These are phyloP conservation scores for Xestobium rufovillosum DNA, from an alignment of 2,888 invertebrate species.

Conservation along the genomic window DNA sequence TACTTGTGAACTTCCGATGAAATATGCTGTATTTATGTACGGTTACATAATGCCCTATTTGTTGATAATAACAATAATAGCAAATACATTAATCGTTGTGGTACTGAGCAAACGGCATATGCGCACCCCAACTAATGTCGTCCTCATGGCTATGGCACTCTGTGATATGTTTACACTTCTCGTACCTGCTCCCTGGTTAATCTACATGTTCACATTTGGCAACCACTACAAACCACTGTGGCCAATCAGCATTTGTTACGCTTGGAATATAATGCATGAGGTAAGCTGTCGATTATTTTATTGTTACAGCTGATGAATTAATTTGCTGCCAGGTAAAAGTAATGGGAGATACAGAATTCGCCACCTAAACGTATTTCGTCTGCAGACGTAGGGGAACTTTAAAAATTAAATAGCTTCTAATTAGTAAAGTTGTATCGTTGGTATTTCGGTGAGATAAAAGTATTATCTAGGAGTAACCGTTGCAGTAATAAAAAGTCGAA, in stretches of 20 bases:
- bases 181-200: constrained; percentile 83
- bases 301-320: constrained; percentile 2
- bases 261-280: constrained; percentile 74
- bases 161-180: constrained; percentile 91
- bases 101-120: constrained; percentile 86
- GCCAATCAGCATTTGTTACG: constrained; percentile 69
- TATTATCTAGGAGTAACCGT: too few relatives aligned
- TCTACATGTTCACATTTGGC: constrained; percentile 87
- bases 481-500: too few relatives aligned
- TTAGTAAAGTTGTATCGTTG: too few relatives aligned
- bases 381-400: too few relatives aligned
- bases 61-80: constrained; percentile 78
- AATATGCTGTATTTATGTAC: constrained; percentile 63
- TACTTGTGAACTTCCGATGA: constrained; percentile 58
- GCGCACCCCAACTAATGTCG: constrained; percentile 87
- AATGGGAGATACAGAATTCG: background rate
- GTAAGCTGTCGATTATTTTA: too few relatives aligned
- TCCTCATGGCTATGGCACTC: constrained; percentile 91
- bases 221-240: constrained; percentile 76
- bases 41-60: constrained; percentile 79
- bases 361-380: background rate
- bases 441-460: too few relatives aligned
- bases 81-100: constrained; percentile 84
- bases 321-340: background rate
- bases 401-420: too few relatives aligned